Conservation (phyloP, 2,113 vertebrate genomes). For the Brachyhypopomus gauderio region DNA sequence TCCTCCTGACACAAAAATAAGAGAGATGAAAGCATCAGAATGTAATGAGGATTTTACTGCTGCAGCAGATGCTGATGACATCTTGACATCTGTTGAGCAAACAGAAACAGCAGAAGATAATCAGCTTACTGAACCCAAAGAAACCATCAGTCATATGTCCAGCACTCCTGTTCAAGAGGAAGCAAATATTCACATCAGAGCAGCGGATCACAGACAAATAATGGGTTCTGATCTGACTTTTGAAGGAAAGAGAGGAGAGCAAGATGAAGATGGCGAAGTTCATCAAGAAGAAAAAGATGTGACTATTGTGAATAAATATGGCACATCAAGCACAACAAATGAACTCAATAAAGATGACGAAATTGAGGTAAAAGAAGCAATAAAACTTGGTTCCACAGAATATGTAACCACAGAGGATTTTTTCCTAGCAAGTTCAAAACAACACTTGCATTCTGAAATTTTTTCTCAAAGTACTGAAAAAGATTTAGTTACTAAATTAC, state of each 20-base stretch:
- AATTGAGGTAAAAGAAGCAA: background rate
- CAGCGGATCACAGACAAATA: slow-evolving; percentile 20
- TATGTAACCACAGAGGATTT: background rate
- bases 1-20: background rate
- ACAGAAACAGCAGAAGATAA: background rate
- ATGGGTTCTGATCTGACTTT: slow-evolving; percentile 17
- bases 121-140: no score
- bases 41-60: background rate
- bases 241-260: background rate
- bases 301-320: background rate
- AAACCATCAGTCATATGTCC: no score
- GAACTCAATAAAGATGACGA: background rate
- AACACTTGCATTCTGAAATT: background rate
- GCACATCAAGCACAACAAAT: background rate
- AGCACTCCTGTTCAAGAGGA: no score
- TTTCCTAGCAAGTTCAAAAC: no score
- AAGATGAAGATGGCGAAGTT: background rate
- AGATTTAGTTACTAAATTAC: background rate
- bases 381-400: background rate
- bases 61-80: background rate
- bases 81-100: background rate
- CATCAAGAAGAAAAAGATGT: background rate
- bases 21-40: background rate
- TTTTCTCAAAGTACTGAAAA: background rate
- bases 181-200: background rate